These are phyloP conservation scores for Cyphomyrus plagiostoma DNA, from an alignment of 2,113 vertebrate genomes.

Conservation along the genomic window DNA sequence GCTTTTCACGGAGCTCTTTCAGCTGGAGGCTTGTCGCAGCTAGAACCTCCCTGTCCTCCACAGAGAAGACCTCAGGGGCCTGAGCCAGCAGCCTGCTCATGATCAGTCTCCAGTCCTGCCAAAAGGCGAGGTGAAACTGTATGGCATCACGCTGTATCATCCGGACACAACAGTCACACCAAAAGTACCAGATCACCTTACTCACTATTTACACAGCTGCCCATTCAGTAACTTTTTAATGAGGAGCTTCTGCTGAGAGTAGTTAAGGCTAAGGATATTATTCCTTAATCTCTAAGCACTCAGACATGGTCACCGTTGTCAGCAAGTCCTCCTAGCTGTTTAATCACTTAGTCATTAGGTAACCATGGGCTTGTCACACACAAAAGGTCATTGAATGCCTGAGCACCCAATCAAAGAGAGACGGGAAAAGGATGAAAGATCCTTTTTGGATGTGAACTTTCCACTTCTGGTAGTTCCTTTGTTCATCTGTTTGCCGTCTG, in stretches of 20 bases:
- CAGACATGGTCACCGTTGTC: background rate
- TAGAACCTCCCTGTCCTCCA: slow-evolving; percentile 55
- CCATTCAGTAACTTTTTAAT: background rate
- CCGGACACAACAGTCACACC: background rate
- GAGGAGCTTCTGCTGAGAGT: background rate
- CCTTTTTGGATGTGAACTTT: too few species aligned
- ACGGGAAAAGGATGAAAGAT: background rate
- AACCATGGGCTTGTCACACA: background rate
- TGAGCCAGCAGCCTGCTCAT: slow-evolving; percentile 57
- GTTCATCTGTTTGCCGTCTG: too few species aligned
- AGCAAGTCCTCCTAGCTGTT: background rate
- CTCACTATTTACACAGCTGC: background rate
- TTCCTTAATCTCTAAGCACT: background rate
- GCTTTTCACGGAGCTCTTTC: slow-evolving; percentile 52
- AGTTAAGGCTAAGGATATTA: background rate
- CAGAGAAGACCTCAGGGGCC: slow-evolving; percentile 51
- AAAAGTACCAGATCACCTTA: background rate
- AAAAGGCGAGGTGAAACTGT: background rate
- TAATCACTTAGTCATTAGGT: background rate
- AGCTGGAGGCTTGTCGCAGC: slow-evolving; percentile 62
- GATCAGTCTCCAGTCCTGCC: slow-evolving; percentile 62
- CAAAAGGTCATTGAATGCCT: background rate
- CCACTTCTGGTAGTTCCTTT: too few species aligned
- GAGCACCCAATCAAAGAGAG: background rate
- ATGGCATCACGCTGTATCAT: background rate